phyloP scores from a whole-genome alignment of 2,888 invertebrate species.

The Drosophila acutilabella region DNA sequence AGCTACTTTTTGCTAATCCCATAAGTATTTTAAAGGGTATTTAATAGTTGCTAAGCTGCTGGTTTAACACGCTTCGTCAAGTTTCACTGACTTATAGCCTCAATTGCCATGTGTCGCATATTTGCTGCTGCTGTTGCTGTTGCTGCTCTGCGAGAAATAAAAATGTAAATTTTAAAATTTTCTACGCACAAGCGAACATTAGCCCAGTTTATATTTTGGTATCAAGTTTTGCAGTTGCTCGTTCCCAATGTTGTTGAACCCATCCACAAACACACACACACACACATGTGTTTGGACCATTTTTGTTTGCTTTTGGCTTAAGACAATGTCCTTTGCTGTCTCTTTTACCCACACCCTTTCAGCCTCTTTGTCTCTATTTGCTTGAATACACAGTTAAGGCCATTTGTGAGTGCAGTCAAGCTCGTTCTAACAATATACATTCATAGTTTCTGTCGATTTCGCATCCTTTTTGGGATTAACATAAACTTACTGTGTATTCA shows the following conservation, averaged over 20 bases:
- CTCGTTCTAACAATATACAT: constrained; percentile 1
- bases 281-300: constrained; percentile 43
- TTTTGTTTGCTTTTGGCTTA: constrained; percentile 71
- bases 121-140: constrained; percentile 50
- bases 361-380: constrained; percentile 19
- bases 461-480: constrained; percentile 17
- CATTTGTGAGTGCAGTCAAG: constrained; percentile 20
- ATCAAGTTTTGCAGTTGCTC: background rate
- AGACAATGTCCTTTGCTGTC: constrained; percentile 48
- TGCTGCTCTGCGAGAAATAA: constrained; percentile 57
- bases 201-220: constrained; percentile 26
- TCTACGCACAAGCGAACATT: constrained; percentile 72
- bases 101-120: constrained; percentile 71
- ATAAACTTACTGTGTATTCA: constrained; percentile 19
- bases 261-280: constrained; percentile 10
- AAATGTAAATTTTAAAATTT: constrained; percentile 74
- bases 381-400: constrained; percentile 45
- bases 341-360: background rate
- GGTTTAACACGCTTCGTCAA: constrained; percentile 10
- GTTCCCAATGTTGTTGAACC: constrained; percentile 5
- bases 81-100: constrained; percentile 41
- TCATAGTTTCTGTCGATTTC: constrained; percentile 34
- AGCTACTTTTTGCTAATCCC: background rate
- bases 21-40: constrained; percentile 24
- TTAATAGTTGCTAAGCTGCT: constrained; percentile 10